A percentile compares a stretch with the other conserved stretches of the same genome.
phyloP scores from a whole-genome alignment of 2,888 invertebrate species.

The Melipona beecheii region DNA sequence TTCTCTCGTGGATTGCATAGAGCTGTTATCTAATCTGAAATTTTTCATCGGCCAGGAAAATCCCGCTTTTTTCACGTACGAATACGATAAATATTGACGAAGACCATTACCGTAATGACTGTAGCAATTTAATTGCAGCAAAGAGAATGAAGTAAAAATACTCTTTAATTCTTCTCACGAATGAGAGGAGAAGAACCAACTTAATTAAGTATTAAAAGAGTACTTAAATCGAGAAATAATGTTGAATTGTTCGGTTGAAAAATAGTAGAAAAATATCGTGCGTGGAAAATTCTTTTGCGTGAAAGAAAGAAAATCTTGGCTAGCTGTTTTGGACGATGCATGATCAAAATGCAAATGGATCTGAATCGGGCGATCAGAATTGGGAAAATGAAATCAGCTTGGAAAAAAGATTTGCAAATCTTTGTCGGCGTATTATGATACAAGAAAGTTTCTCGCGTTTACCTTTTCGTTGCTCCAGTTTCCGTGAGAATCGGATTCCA shows the following conservation, averaged over 20 bases:
- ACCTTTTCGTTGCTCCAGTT: constrained; percentile 64
- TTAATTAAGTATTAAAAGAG: no score
- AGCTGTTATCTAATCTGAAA: constrained; percentile 16
- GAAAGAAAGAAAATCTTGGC: not conserved
- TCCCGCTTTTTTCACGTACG: not conserved
- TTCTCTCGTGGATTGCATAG: constrained; percentile 10
- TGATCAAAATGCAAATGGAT: not conserved
- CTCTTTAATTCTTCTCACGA: no score
- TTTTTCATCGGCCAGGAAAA: not conserved
- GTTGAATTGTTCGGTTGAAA: not conserved
- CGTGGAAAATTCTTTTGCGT: not conserved
- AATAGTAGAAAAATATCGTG: not conserved
- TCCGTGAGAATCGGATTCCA: constrained; percentile 50
- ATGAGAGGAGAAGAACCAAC: no score
- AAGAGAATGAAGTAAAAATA: no score
- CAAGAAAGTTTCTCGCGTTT: constrained; percentile 47
- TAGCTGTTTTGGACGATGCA: not conserved
- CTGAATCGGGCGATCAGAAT: constrained; percentile 1
- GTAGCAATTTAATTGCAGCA: no score
- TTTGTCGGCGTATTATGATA: not conserved
- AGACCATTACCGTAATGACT: no score
- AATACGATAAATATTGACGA: not conserved
- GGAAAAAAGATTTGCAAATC: constrained; percentile 28
- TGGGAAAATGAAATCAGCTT: constrained; percentile 41
- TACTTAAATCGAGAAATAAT: no score